A percentile compares a stretch with the other conserved stretches of the same genome.
Conservation (phyloP, 2,888 invertebrate species). For the Scaptomyza cyrtandrae region DNA sequence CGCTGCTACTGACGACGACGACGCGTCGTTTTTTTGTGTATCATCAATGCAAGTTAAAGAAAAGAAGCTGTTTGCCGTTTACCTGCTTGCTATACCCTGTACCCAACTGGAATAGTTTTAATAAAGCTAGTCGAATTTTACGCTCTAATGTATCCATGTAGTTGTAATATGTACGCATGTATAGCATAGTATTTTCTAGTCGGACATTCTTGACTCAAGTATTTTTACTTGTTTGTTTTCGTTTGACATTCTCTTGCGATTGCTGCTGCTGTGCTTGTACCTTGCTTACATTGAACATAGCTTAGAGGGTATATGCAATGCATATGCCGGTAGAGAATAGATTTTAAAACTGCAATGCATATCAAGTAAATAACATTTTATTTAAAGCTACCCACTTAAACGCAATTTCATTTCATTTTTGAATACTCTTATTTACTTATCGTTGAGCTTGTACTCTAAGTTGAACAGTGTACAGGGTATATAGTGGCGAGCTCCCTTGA, state of each 20-base stretch:
- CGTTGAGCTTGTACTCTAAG: no score
- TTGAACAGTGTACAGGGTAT: not conserved
- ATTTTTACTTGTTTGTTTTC: slow-evolving; percentile 30
- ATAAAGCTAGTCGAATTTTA: not conserved
- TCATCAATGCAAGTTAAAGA: slow-evolving; percentile 37
- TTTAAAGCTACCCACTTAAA: not conserved
- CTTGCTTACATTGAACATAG: not conserved
- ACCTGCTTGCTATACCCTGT: slow-evolving; percentile 32
- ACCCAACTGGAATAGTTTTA: not conserved
- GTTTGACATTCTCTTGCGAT: slow-evolving; percentile 25
- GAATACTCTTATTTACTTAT: no score
- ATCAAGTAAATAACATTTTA: not conserved
- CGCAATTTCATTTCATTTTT: no score
- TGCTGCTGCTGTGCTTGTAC: slow-evolving; percentile 18
- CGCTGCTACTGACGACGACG: slow-evolving; percentile 24
- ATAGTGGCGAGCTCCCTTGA: not conserved
- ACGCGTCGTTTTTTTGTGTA: slow-evolving; percentile 2
- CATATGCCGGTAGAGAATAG: no score
- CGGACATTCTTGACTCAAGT: not conserved
- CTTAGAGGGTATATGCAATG: not conserved
- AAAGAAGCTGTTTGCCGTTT: slow-evolving; percentile 48
- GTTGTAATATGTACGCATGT: not conserved
- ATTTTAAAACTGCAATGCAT: not conserved
- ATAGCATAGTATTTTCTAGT: slow-evolving; percentile 4
- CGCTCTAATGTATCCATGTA: no score